Percentiles rank a stretch among this genome's conserved stretches.
These are phyloP conservation scores for Furnarius figulus DNA, from an alignment of 2,113 vertebrate species.

Conservation along the genomic window DNA sequence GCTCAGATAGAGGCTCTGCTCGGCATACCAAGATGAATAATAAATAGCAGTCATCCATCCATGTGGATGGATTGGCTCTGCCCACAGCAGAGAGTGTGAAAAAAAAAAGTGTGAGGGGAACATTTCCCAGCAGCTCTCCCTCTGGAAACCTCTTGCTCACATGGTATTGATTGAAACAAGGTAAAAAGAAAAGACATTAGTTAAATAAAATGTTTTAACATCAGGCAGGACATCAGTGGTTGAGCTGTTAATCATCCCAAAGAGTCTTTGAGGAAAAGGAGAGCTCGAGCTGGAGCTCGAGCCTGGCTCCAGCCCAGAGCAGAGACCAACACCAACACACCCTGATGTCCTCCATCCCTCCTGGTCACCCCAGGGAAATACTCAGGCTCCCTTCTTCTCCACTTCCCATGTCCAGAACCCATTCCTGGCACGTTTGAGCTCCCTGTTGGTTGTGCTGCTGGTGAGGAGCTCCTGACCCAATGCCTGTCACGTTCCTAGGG, in stretches of 20 bases:
- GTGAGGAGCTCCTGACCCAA: neutral
- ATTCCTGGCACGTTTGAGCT: neutral
- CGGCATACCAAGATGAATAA: neutral
- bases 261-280: neutral
- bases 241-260: neutral
- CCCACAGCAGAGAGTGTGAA: neutral
- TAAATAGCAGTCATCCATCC: neutral
- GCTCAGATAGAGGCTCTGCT: neutral
- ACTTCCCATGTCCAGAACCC: accelerated
- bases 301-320: neutral
- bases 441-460: accelerated
- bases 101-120: neutral
- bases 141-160: neutral
- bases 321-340: neutral
- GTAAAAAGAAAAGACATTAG: conserved; percentile 1
- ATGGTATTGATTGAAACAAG: neutral
- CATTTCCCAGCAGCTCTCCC: neutral
- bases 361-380: neutral
- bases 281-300: accelerated
- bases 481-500: neutral
- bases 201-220: conserved; percentile 20
- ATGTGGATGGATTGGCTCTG: neutral
- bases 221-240: neutral
- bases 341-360: accelerated
- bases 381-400: neutral